phyloP scores from a whole-genome alignment of 1,140 invertebrate species.

The Pinna nobilis region DNA sequence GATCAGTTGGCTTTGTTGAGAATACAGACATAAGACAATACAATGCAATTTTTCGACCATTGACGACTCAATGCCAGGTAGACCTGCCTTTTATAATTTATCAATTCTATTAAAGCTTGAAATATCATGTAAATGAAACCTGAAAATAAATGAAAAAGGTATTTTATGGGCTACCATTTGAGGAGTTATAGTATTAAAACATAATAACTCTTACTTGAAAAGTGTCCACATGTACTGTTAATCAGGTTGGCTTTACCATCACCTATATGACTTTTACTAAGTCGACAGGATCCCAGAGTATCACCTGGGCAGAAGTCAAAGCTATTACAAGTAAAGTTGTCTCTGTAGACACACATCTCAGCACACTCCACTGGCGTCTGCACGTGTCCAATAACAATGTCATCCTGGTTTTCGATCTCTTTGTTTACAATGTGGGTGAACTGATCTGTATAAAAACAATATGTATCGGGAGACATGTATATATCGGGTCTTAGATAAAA shows the following conservation, averaged over 20 bases:
- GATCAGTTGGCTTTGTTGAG: too few species aligned
- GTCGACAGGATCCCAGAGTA: constrained; percentile 33
- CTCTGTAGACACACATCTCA: constrained; percentile 39
- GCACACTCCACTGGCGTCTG: constrained; percentile 43
- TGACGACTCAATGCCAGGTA: too few species aligned
- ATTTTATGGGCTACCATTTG: too few species aligned
- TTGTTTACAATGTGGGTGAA: constrained; percentile 41
- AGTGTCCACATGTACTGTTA: constrained; percentile 44
- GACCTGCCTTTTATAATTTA: too few species aligned
- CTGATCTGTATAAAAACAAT: constrained; percentile 40
- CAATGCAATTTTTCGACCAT: too few species aligned
- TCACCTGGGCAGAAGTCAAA: constrained; percentile 52
- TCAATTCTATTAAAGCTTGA: too few species aligned
- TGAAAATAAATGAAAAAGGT: too few species aligned
- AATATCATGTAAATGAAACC: too few species aligned
- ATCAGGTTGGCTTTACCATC: constrained; percentile 38
- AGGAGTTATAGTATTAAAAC: neutral
- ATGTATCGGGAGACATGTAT: too few species aligned
- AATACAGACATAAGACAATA: too few species aligned
- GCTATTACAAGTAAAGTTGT: constrained; percentile 53
- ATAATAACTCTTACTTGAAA: constrained; percentile 43
- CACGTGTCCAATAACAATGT: constrained; percentile 34
- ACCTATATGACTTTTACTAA: constrained; percentile 46
- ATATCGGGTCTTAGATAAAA: too few species aligned
- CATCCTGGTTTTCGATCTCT: constrained; percentile 39